Conservation (phyloP, 1,140 invertebrate species). For the Drosophila rufa region DNA sequence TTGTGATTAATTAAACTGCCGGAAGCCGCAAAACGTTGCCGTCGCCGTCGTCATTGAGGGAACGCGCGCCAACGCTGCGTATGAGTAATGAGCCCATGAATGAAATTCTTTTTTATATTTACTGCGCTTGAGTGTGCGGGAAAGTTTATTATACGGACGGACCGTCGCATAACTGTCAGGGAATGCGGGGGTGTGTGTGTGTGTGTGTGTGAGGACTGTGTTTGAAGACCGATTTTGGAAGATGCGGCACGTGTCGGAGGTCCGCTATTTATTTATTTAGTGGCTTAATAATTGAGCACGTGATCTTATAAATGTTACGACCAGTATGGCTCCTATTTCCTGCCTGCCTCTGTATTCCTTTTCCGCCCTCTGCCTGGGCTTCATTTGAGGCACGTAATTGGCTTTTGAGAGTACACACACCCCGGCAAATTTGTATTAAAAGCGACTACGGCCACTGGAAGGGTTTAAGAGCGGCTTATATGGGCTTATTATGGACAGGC, state of each 20-base stretch:
- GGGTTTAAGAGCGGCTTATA: constrained; percentile 76
- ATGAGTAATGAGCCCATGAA: constrained; percentile 72
- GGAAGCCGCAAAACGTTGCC: constrained; percentile 55
- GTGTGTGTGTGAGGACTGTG: not conserved
- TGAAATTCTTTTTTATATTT: constrained; percentile 57
- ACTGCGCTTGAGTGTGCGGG: constrained; percentile 2
- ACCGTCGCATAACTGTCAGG: constrained; percentile 43
- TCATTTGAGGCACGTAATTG: constrained; percentile 77
- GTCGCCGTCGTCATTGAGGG: constrained; percentile 37
- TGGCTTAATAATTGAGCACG: constrained; percentile 83
- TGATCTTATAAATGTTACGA: constrained; percentile 80
- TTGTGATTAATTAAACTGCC: constrained; percentile 72
- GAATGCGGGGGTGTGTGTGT: not conserved
- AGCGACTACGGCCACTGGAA: constrained; percentile 60
- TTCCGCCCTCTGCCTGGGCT: constrained; percentile 2
- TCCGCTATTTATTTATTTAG: constrained; percentile 79
- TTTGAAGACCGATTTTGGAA: constrained; percentile 13
- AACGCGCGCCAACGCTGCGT: constrained; percentile 48
- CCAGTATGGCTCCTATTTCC: constrained; percentile 44
- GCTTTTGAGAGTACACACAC: constrained; percentile 69
- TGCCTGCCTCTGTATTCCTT: not conserved
- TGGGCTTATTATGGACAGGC: constrained; percentile 66
- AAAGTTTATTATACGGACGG: constrained; percentile 50
- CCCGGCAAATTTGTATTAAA: constrained; percentile 78
- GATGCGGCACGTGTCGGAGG: constrained; percentile 68